Evolutionary conservation across 2,113 vertebrate genomes (phyloP).

Genomic region (Istiophorus platypterus): DNA sequence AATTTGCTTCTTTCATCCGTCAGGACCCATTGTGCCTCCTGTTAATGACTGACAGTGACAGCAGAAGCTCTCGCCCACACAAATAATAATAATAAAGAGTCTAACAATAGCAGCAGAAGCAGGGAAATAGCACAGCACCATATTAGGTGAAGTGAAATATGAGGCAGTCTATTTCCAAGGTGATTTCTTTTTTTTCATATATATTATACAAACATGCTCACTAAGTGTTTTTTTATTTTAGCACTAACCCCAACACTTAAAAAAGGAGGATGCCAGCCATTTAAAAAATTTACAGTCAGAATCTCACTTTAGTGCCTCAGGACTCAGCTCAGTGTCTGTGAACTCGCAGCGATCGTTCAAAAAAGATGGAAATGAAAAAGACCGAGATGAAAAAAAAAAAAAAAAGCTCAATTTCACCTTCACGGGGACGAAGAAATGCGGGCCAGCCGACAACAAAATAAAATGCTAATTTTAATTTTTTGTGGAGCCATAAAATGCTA

Average conservation of each 20-base stretch:
- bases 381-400: too few relatives aligned
- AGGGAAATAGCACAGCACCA: slow-evolving; percentile 29
- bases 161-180: slow-evolving; percentile 5
- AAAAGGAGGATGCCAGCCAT: slow-evolving; percentile 4
- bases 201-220: background rate
- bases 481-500: background rate
- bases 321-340: background rate
- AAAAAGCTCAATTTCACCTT: too few relatives aligned
- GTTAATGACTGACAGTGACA: slow-evolving; percentile 75
- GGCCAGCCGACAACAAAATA: too few relatives aligned
- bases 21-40: slow-evolving; percentile 68
- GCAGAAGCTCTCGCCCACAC: slow-evolving; percentile 53
- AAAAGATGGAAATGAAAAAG: slow-evolving; percentile 11
- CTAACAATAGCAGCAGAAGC: slow-evolving; percentile 41
- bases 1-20: slow-evolving; percentile 78
- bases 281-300: slow-evolving; percentile 17
- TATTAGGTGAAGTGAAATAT: slow-evolving; percentile 50
- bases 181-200: slow-evolving; percentile 26
- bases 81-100: slow-evolving; percentile 16
- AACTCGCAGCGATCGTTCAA: background rate
- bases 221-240: slow-evolving; percentile 12
- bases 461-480: too few relatives aligned
- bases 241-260: background rate
- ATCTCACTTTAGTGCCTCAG: background rate
- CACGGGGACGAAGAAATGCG: too few relatives aligned